Percentiles rank a stretch among this genome's conserved stretches.
These are phyloP conservation scores for Dioctria rufipes DNA, from an alignment of 2,888 invertebrate species.

Conservation along the genomic window DNA sequence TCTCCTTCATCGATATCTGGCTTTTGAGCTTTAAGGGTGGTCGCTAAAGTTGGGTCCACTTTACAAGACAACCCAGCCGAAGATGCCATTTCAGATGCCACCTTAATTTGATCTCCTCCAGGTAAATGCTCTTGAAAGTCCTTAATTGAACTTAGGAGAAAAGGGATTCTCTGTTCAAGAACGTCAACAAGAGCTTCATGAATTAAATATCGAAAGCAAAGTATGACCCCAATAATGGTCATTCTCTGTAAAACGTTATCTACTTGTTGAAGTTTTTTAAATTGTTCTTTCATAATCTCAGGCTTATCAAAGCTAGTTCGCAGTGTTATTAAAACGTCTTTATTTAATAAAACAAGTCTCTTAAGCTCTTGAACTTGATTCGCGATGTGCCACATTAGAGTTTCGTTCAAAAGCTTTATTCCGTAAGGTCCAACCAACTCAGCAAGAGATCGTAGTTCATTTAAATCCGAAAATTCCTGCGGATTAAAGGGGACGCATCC, in stretches of 20 bases:
- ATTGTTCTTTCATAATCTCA: conserved; percentile 97
- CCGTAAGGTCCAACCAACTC: conserved; percentile 99
- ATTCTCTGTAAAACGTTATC: conserved; percentile 97
- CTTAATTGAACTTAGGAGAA: conserved; percentile 92
- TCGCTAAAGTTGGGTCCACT: conserved; percentile 95
- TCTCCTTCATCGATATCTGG: conserved; percentile 91
- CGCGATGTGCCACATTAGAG: conserved; percentile 98
- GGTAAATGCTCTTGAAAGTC: conserved; percentile 95
- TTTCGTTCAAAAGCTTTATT: conserved; percentile 96
- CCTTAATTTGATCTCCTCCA: conserved; percentile 89
- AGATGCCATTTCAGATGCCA: conserved; percentile 97
- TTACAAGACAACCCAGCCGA: conserved; percentile 95
- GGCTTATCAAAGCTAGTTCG: conserved; percentile 99
- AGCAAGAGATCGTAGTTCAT: conserved; percentile 93
- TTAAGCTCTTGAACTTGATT: conserved; percentile 98
- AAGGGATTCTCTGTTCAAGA: conserved; percentile 94
- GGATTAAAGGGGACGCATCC: conserved; percentile 95
- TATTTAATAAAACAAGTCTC: conserved; percentile 90
- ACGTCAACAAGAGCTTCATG: conserved; percentile 96
- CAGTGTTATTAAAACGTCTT: conserved; percentile 90
- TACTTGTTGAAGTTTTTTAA: conserved; percentile 89
- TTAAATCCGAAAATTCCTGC: conserved; percentile 98
- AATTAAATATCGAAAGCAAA: conserved; percentile 94
- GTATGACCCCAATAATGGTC: conserved; percentile 97
- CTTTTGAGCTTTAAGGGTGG: conserved; percentile 91